A percentile compares a stretch with the other conserved stretches of the same genome.
These are phyloP conservation scores for Dicranocentrus wangi DNA, from an alignment of 2,888 invertebrate species.

Conservation along the genomic window DNA sequence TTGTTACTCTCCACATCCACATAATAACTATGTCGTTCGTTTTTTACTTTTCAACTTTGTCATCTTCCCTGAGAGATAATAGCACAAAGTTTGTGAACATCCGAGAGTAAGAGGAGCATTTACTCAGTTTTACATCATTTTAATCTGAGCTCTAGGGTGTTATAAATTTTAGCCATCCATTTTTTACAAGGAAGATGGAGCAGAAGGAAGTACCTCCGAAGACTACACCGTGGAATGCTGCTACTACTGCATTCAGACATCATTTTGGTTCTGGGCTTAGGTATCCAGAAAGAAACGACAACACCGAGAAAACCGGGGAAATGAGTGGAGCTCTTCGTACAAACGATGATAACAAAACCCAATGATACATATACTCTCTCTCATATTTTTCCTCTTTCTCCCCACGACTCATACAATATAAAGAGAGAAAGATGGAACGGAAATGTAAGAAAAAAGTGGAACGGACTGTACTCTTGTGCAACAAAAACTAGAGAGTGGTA, in stretches of 20 bases:
- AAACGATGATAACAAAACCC: background rate
- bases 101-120: background rate
- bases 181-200: constrained; percentile 8
- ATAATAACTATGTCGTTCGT: too few relatives aligned
- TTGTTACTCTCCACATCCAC: too few relatives aligned
- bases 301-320: background rate
- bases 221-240: too few relatives aligned
- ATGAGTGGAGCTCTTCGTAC: background rate
- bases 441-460: constrained; percentile 29
- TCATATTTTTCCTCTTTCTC: background rate
- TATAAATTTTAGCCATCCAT: constrained; percentile 19
- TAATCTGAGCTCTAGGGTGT: constrained; percentile 23
- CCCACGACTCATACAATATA: background rate
- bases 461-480: background rate
- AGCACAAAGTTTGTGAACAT: background rate
- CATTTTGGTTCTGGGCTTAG: too few relatives aligned
- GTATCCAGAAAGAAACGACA: too few relatives aligned
- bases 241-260: too few relatives aligned
- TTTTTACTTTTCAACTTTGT: too few relatives aligned
- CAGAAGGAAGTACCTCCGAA: too few relatives aligned
- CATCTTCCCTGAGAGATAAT: background rate
- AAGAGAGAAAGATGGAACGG: constrained; percentile 1
- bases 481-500: background rate
- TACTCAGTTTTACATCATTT: constrained; percentile 11
- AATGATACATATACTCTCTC: background rate